These are phyloP conservation scores for Chrysomela aeneicollis DNA, from an alignment of 2,888 invertebrate genomes.

Conservation along the genomic window DNA sequence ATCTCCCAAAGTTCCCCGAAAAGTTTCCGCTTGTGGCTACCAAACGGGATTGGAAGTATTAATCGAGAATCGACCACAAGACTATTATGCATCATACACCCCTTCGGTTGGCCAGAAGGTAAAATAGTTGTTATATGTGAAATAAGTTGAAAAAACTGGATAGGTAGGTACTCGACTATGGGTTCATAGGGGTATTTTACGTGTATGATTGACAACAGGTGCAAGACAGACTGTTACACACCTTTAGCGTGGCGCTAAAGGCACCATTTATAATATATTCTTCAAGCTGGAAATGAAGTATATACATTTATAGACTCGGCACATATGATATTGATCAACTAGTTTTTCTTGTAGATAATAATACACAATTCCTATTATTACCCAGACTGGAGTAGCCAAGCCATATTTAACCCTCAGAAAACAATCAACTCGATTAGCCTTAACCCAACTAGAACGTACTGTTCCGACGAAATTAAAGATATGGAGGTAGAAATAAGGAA, in stretches of 20 bases:
- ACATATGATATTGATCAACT: neutral
- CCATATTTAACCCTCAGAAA: conserved; percentile 66
- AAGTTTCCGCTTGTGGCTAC: conserved; percentile 74
- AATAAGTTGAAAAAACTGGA: no score
- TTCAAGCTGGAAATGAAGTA: no score
- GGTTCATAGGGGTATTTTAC: no score
- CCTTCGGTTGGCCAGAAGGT: conserved; percentile 71
- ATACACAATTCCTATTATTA: conserved; percentile 72
- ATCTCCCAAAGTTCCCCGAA: conserved; percentile 62
- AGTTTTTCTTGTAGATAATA: conserved; percentile 61
- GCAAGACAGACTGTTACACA: no score
- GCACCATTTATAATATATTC: no score
- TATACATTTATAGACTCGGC: no score
- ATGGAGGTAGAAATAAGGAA: conserved; percentile 64
- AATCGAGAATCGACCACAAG: conserved; percentile 65
- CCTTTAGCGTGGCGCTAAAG: no score
- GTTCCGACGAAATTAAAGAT: conserved; percentile 64
- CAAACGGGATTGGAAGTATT: conserved; percentile 71
- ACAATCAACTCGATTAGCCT: conserved; percentile 70
- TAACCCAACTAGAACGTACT: conserved; percentile 70
- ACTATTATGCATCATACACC: conserved; percentile 70
- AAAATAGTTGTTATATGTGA: no score
- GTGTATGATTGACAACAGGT: no score
- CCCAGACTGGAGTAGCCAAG: conserved; percentile 70
- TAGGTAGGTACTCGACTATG: no score